Base-by-base conservation (phyloP, 2,797 vertebrate species). In the Acridotheres tristis region DNA sequence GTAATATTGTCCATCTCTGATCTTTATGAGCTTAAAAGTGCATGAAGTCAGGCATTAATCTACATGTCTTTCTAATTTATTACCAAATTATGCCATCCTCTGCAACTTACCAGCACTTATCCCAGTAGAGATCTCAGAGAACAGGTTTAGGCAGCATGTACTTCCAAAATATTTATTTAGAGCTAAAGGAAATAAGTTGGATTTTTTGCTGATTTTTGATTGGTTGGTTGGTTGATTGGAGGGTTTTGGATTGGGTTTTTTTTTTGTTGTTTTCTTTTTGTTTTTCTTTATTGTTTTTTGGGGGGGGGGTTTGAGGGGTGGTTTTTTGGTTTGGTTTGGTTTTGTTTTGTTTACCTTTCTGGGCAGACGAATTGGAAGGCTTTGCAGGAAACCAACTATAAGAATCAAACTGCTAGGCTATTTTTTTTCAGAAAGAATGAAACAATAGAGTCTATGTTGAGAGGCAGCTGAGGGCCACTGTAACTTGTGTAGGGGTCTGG, bases 151-250 rank as follows among this genome's bases (percentile, higher is more conserved):
- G 11, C 15, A 59, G 27, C 11, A 13, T 14, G 29, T 61, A 42
- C 11, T 71, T 59, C 26, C 23, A 59, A 85, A 89, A 65, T 80
- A 75, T 23, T 81, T 55, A 27, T 50, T 58, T 84, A 73, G 7
- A 42, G 4, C 11, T 84, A n/a, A 84, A 62, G 16, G 14, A 73
- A 86, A 68, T 4, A 32, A 54, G 3, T 29, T 51, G 9, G 12
- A 0, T 1, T 13, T 34, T 66, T 16, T 18, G 2, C 5, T 36
- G 14, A 0, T 26, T 50, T 63, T 66, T 68, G 22, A 4, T 80
- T 79, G 4, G 17, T 59, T 48, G 40, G 40, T 38, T 11, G 38
- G 38, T 38, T 38, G 9, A 11, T 30, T 47, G 16, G 5, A 7
- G 50, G 7, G 27, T 11, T 51, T 51, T 51, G 50, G 18, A 19